These are phyloP conservation scores for Arctia plantaginis DNA, from an alignment of 2,888 invertebrate genomes.

Conservation along the genomic window DNA sequence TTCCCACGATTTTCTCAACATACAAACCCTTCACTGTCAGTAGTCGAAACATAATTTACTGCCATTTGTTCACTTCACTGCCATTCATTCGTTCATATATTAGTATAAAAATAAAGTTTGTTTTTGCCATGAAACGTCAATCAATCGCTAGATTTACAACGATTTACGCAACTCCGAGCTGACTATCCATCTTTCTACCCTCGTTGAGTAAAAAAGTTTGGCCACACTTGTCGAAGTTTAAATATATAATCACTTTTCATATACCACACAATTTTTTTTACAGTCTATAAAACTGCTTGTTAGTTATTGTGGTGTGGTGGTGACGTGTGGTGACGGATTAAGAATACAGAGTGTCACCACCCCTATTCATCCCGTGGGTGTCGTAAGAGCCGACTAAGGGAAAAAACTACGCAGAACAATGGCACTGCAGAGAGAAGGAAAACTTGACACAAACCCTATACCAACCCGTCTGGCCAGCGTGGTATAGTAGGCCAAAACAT, in stretches of 20 bases:
- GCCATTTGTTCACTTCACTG: not conserved
- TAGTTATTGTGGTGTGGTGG: too few relatives aligned
- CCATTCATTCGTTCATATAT: not conserved
- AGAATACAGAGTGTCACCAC: too few relatives aligned
- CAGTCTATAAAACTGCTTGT: too few relatives aligned
- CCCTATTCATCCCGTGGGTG: too few relatives aligned
- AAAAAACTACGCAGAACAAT: too few relatives aligned
- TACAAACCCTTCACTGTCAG: not conserved
- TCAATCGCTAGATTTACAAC: conserved; percentile 40
- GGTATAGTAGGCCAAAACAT: too few relatives aligned
- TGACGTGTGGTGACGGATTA: too few relatives aligned
- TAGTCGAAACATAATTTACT: not conserved
- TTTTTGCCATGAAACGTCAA: conserved; percentile 25
- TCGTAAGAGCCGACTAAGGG: too few relatives aligned
- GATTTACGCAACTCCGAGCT: conserved; percentile 30
- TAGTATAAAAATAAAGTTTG: not conserved
- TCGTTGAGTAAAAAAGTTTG: conserved; percentile 9
- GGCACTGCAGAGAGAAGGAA: too few relatives aligned
- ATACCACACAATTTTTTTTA: too few relatives aligned
- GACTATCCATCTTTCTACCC: conserved; percentile 21
- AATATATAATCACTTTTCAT: not conserved
- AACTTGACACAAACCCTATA: too few relatives aligned
- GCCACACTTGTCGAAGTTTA: not conserved
- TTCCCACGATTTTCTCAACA: not conserved
- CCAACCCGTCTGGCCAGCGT: too few relatives aligned